Conservation (phyloP, 2,888 invertebrate species). For the Oeneis ivallda region DNA sequence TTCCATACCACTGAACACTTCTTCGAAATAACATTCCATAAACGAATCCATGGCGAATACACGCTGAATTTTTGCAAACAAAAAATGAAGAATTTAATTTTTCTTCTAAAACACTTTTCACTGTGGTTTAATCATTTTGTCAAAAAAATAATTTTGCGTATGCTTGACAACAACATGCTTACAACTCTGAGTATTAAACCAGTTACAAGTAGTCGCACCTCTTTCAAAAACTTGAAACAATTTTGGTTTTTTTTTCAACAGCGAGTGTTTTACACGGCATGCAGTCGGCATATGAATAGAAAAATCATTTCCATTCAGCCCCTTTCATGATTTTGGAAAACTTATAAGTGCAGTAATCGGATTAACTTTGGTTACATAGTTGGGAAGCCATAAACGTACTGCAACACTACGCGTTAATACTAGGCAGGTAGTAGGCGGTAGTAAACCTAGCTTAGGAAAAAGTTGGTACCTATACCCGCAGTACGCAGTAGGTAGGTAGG, state of each 20-base stretch:
- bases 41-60: conserved; percentile 86
- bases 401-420: not conserved
- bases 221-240: conserved; percentile 11
- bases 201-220: not conserved
- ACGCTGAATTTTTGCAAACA: conserved; percentile 21
- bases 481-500: not conserved
- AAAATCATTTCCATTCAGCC: conserved; percentile 52
- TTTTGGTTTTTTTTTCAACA: conserved; percentile 17
- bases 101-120: not conserved
- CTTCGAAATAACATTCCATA: conserved; percentile 90
- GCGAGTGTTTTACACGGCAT: conserved; percentile 20
- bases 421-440: not conserved
- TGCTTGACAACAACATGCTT: conserved; percentile 6
- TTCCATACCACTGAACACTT: conserved; percentile 86
- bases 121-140: conserved; percentile 11
- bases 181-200: no score
- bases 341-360: conserved; percentile 67
- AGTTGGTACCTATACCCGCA: not conserved
- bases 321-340: conserved; percentile 48
- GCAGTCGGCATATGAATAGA: conserved; percentile 46
- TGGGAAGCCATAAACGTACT: conserved; percentile 56
- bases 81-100: not conserved
- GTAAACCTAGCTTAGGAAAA: not conserved
- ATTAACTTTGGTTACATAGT: conserved; percentile 53
- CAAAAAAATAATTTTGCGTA: conserved; percentile 20